A percentile compares a stretch with the other conserved stretches of the same genome.
phyloP scores from a whole-genome alignment of 2,888 invertebrate genomes.

The Tineola bisselliella region DNA sequence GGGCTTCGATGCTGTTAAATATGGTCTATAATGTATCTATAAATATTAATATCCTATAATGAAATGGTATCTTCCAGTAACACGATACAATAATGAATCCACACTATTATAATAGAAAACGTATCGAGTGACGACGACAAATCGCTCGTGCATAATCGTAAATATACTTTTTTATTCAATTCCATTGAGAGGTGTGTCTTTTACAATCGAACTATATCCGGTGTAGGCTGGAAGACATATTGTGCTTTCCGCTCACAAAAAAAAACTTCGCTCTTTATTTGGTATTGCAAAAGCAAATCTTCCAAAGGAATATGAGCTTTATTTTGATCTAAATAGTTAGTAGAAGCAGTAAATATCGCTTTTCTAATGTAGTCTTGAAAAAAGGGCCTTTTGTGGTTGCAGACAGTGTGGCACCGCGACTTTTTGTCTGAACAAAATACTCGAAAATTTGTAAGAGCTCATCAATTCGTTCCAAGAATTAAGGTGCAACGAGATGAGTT shows the following conservation, averaged over 20 bases:
- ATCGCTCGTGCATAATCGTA: slow-evolving; percentile 64
- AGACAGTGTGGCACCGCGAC: slow-evolving; percentile 61
- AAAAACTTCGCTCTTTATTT: slow-evolving; percentile 42
- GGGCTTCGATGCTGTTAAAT: no score
- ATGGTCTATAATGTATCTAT: no score
- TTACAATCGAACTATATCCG: slow-evolving; percentile 52
- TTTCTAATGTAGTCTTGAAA: slow-evolving; percentile 55
- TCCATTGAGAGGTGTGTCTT: slow-evolving; percentile 20
- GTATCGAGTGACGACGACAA: slow-evolving; percentile 59
- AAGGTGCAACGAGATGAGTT: background rate
- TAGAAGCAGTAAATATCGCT: slow-evolving; percentile 30
- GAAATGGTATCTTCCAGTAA: slow-evolving; percentile 26
- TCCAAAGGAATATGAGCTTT: slow-evolving; percentile 27
- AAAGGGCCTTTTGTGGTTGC: slow-evolving; percentile 54
- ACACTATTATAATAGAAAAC: slow-evolving; percentile 32
- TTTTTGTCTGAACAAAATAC: slow-evolving; percentile 49
- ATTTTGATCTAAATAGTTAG: slow-evolving; percentile 11
- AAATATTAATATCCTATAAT: background rate
- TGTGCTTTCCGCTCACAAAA: slow-evolving; percentile 49
- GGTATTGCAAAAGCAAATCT: slow-evolving; percentile 25
- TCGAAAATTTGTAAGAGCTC: slow-evolving; percentile 35
- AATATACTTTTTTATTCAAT: slow-evolving; percentile 52
- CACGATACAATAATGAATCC: slow-evolving; percentile 51
- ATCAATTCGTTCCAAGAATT: slow-evolving; percentile 39
- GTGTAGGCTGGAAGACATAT: slow-evolving; percentile 39